These are phyloP conservation scores for Xestoiulus laeticollis DNA, from an alignment of 2,888 invertebrate species.

Conservation along the genomic window DNA sequence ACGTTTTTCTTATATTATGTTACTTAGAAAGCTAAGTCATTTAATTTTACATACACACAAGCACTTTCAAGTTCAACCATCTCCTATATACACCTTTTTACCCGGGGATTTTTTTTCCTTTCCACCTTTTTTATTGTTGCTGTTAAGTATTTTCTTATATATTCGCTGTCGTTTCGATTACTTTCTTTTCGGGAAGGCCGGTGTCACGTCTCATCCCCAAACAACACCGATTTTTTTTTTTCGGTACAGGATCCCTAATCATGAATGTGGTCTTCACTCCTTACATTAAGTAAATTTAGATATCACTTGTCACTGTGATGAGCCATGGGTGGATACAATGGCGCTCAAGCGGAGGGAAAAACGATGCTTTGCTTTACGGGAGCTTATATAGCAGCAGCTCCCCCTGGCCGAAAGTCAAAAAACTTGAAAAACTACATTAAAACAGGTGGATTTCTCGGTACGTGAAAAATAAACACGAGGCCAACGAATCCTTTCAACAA, in stretches of 20 bases:
- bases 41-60: slow-evolving; percentile 33
- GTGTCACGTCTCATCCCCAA: slow-evolving; percentile 37
- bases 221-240: not conserved
- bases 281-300: slow-evolving; percentile 37
- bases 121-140: slow-evolving; percentile 21
- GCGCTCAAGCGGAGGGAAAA: not conserved
- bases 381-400: slow-evolving; percentile 37
- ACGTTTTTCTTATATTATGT: slow-evolving; percentile 37
- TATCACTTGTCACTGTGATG: slow-evolving; percentile 29
- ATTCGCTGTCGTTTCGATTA: slow-evolving; percentile 34
- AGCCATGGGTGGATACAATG: slow-evolving; percentile 27
- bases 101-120: not conserved
- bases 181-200: slow-evolving; percentile 28
- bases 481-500: slow-evolving; percentile 37
- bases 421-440: slow-evolving; percentile 21
- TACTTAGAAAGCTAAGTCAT: slow-evolving; percentile 37
- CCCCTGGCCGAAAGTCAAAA: not conserved
- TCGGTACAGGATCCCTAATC: slow-evolving; percentile 14
- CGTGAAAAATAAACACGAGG: slow-evolving; percentile 20
- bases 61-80: slow-evolving; percentile 37
- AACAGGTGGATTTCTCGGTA: not conserved
- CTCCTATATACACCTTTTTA: not conserved
- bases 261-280: slow-evolving; percentile 28
- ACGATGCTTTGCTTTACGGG: not conserved
- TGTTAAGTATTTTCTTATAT: slow-evolving; percentile 34